These are phyloP conservation scores for Sminthurides aquaticus DNA, from an alignment of 2,888 invertebrate species.

Conservation along the genomic window DNA sequence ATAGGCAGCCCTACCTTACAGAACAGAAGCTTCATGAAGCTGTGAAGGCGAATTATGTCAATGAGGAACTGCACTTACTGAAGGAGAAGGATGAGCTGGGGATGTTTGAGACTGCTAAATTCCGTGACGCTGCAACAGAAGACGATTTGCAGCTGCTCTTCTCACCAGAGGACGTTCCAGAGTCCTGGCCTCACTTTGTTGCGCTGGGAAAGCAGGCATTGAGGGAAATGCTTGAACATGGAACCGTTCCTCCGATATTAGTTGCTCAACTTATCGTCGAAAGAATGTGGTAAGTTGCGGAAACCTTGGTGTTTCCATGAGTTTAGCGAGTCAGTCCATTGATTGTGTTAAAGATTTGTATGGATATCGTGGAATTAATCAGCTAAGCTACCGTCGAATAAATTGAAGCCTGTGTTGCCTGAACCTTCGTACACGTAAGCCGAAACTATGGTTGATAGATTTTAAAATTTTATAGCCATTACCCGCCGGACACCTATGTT, in stretches of 20 bases:
- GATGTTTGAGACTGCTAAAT: not conserved
- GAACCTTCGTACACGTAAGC: no score
- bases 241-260: not conserved
- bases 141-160: slow-evolving; percentile 15
- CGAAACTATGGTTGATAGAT: no score
- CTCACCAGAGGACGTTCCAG: slow-evolving; percentile 7
- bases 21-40: not conserved
- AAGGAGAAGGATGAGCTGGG: not conserved
- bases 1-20: no score
- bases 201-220: slow-evolving; percentile 10
- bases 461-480: no score
- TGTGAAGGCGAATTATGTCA: not conserved
- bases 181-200: slow-evolving; percentile 17
- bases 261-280: slow-evolving; percentile 5
- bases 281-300: slow-evolving; percentile 12
- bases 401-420: no score
- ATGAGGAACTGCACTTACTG: not conserved
- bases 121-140: not conserved
- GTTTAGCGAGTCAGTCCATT: not conserved
- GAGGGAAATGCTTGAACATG: slow-evolving; percentile 1
- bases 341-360: no score
- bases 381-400: no score
- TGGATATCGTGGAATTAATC: no score
- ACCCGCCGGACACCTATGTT: not conserved
- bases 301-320: not conserved